Conservation (phyloP, 2,797 vertebrate genomes). For the Cuniculus paca region DNA sequence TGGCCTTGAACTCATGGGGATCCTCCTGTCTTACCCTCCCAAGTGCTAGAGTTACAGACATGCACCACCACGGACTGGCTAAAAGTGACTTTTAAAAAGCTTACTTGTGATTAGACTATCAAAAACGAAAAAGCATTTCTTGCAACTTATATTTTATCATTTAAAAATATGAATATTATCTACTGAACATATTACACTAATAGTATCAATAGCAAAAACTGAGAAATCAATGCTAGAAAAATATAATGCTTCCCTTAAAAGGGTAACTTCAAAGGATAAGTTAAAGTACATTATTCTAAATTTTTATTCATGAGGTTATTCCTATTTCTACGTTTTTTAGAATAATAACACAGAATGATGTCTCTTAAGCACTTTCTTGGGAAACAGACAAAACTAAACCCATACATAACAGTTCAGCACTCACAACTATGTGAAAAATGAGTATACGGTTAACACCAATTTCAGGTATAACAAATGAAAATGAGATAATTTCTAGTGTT, state of each 20-base stretch:
- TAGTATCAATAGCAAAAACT: background rate
- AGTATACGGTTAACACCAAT: background rate
- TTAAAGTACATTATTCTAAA: background rate
- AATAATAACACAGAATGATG: conserved; percentile 20
- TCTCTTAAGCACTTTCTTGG: background rate
- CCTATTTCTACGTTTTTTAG: background rate
- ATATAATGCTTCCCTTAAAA: background rate
- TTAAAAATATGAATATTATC: background rate
- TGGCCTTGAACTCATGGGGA: no score
- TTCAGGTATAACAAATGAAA: conserved; percentile 6
- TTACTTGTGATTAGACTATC: background rate
- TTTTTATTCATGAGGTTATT: background rate
- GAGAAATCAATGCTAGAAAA: background rate
- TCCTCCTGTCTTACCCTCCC: no score
- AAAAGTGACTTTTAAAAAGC: background rate
- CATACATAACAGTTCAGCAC: background rate
- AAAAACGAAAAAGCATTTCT: conserved; percentile 41
- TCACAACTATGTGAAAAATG: background rate
- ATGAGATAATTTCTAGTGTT: background rate
- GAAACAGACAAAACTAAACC: conserved; percentile 47
- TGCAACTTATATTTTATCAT: background rate
- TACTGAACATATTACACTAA: background rate
- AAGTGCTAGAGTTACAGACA: no score
- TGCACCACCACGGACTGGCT: no score
- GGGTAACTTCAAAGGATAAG: background rate